phyloP scores from a whole-genome alignment of 30 jellyfish, hydroid and myxozoan genomes.

The Hydractinia symbiolongicarpus region DNA sequence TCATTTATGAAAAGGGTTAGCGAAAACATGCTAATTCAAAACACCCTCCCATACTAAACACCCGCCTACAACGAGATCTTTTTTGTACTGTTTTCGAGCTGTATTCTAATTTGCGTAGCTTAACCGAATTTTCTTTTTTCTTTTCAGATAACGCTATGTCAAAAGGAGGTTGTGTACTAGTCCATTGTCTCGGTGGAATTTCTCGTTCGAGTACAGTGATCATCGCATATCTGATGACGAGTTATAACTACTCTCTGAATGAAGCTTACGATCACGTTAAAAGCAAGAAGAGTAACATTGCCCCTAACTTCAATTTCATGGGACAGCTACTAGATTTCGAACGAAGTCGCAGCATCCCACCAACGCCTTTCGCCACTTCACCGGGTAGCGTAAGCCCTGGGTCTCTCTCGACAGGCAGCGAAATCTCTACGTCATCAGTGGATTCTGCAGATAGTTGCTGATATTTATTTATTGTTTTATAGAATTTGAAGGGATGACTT shows the following conservation, averaged over 20 bases:
- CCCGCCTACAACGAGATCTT: too few relatives aligned
- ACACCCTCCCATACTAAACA: too few relatives aligned
- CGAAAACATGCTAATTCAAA: too few relatives aligned
- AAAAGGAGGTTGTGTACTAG: constrained; percentile 49
- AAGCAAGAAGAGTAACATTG: constrained; percentile 79
- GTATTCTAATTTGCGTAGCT: too few relatives aligned
- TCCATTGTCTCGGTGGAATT: constrained; percentile 94
- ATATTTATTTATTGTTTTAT: neutral
- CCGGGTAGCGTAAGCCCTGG: constrained; percentile 48
- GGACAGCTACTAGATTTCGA: constrained; percentile 95
- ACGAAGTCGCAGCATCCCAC: constrained; percentile 43
- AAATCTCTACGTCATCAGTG: neutral
- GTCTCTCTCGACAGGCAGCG: constrained; percentile 39
- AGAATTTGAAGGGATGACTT: too few relatives aligned
- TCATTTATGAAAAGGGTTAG: too few relatives aligned
- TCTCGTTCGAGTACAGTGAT: constrained; percentile 94
- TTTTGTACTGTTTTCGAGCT: too few relatives aligned
- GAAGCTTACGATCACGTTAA: constrained; percentile 93
- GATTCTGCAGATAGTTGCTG: constrained; percentile 3
- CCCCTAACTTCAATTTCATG: constrained; percentile 95
- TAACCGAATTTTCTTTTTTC: neutral
- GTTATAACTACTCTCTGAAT: constrained; percentile 67
- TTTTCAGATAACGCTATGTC: constrained; percentile 57
- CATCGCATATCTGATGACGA: constrained; percentile 86
- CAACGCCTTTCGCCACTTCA: constrained; percentile 42